Evolutionary conservation across 2,797 vertebrate species (phyloP), one percentile per base, ranked within the genome.

Genomic region (Percopsis omiscomaycus): DNA sequence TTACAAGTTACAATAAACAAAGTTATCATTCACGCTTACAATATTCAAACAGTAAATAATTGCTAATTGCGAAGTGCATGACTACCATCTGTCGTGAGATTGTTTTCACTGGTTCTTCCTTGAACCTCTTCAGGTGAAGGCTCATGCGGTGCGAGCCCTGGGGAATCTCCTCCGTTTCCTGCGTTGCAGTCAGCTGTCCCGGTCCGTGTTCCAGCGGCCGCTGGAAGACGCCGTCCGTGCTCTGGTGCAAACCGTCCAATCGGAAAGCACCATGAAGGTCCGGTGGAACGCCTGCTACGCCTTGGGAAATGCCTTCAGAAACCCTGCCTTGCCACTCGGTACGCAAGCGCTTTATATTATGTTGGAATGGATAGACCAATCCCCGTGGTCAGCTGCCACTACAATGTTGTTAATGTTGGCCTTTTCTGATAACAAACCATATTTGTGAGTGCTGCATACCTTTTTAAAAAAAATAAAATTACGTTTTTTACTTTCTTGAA

Each of bases 201-300:
- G 94, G 12, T 91, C 95, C 10, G 92, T 81, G 4, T 98, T 98
- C 65, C 90, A 88, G 61, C 89, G 91, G 16, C 93, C 95, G 1
- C 88, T 97, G 0, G 93, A 96, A 67, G 95, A 95, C 0, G 92
- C 96, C 0, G 87, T 98, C 51, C 91, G 91, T 62, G 94, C 94
- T 54, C 91, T 99, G 3, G 92, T 96, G n/a, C 91, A 94, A 46
- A 95, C 96, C 0, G 93, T 98, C 53, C 89, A 90, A 59, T 94
- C 93, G 0, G 97, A 98, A n/a, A 94, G 95, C 65, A 95, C 93
- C 0, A 99, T 99, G 98, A 99, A 99, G 83, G 96, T 98, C 67
- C 87, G 96, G 48, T 99, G 98, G 98, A 99, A 99, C 11, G 97
- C 98, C 12, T 99, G 98, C 37, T 99, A 96, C 0, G 98, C 97